A percentile compares a stretch with the other conserved stretches of the same genome.
These are phyloP conservation scores for Diabrotica virgifera DNA, from an alignment of 1,140 invertebrate species.

Conservation along the genomic window DNA sequence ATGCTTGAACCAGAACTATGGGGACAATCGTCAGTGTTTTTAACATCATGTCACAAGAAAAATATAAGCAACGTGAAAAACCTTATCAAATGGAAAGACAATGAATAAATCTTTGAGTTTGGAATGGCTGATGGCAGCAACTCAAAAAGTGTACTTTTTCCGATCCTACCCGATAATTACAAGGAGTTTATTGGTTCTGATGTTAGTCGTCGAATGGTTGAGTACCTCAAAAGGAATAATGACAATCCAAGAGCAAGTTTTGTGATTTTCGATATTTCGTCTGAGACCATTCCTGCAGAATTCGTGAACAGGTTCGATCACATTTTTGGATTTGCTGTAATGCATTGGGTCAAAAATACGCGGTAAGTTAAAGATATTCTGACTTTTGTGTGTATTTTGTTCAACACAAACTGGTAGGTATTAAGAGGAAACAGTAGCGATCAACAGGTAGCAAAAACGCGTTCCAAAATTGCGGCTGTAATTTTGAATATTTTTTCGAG, in stretches of 20 bases:
- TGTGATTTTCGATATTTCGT: not conserved
- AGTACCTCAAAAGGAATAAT: not conserved
- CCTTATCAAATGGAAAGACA: constrained; percentile 6
- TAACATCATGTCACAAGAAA: not conserved
- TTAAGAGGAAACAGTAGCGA: too few relatives aligned
- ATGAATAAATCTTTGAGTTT: constrained; percentile 13
- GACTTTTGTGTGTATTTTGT: too few relatives aligned
- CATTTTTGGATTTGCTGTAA: constrained; percentile 11
- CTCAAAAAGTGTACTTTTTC: not conserved
- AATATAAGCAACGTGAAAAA: constrained; percentile 2
- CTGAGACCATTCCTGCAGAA: not conserved
- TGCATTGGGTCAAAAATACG: constrained; percentile 15
- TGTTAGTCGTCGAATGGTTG: not conserved
- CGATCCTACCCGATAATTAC: not conserved
- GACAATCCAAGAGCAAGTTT: not conserved
- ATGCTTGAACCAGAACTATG: constrained; percentile 13
- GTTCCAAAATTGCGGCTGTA: too few relatives aligned
- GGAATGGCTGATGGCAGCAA: constrained; percentile 11
- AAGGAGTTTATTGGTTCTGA: constrained; percentile 13
- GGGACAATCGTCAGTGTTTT: not conserved
- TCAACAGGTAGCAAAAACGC: too few relatives aligned
- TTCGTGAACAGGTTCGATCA: constrained; percentile 7
- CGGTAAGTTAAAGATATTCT: constrained; percentile 5
- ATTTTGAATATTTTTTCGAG: too few relatives aligned
- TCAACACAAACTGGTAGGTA: too few relatives aligned